Conservation (phyloP, 2,888 invertebrate genomes). For the Rutpela maculata region DNA sequence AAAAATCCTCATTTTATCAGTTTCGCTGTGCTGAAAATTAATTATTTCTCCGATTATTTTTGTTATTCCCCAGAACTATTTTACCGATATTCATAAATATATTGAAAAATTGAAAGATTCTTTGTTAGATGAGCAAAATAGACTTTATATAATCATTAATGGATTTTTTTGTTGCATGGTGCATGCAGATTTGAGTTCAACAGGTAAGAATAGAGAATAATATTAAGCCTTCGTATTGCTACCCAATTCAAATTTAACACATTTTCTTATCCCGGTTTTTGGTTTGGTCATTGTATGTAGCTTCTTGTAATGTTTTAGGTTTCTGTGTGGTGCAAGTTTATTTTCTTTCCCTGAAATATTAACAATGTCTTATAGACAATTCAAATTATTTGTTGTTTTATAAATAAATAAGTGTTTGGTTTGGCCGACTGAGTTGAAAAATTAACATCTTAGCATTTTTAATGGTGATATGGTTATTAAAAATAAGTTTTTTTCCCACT, state of each 20-base stretch:
- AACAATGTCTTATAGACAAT: neutral
- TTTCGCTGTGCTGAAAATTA: too few species aligned
- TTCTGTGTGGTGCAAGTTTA: slow-evolving; percentile 16
- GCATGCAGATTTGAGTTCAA: slow-evolving; percentile 75
- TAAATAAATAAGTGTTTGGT: too few species aligned
- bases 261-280: neutral
- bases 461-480: too few species aligned
- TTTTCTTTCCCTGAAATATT: neutral
- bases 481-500: too few species aligned
- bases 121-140: neutral
- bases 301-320: slow-evolving; percentile 11
- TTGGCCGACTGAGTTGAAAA: too few species aligned
- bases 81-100: too few species aligned
- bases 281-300: neutral
- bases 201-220: slow-evolving; percentile 71
- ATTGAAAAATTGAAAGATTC: too few species aligned
- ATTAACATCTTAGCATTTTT: too few species aligned
- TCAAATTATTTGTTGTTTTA: neutral
- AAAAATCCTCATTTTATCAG: too few species aligned
- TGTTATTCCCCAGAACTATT: too few species aligned
- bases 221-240: slow-evolving; percentile 14
- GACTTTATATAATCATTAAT: slow-evolving; percentile 47
- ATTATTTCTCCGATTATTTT: too few species aligned
- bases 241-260: too few species aligned
- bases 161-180: slow-evolving; percentile 73